Base-by-base conservation (phyloP, 2,888 invertebrate genomes). In the Ctenicera cuprea region DNA sequence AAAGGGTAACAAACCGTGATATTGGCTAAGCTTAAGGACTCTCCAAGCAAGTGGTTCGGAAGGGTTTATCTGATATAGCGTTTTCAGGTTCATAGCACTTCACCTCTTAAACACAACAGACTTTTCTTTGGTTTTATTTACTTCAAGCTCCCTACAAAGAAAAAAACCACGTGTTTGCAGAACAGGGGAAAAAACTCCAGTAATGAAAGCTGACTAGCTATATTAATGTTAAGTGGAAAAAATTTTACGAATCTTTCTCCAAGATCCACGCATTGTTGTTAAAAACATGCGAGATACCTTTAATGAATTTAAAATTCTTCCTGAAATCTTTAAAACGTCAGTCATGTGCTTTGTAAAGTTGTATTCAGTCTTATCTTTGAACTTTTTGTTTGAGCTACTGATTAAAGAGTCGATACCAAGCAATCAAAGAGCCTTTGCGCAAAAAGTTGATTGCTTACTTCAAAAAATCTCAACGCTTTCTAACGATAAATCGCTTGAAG, bases 1-100 rank as follows among this genome's bases (percentile, higher is more conserved):
- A 63, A 70, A 70, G 70, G 70, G 70, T 70, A 70, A 70, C 70
- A 70, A 70, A 70, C 70, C 70, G 70, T 70, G 70, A 70, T 70
- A 70, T 70, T 70, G 63, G 70, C 62, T 70, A 62, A 62, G 63
- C 63, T 70, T 62, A 70, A 70, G 70, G 63, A 70, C 70, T 70
- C 70, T 70, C 59, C 59, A 50, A 63, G 52, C 41, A 70, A 70
- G 70, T 70, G 70, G 70, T 70, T 70, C 41, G 70, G 70, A 70
- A 70, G 70, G 70, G 70, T 70, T 70, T 61, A 70, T 70, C 70
- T 63, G 62, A 63, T 70, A 70, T 43, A 70, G 50, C 30, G 41
- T 22, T 70, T 70, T 63, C 38, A 54, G 41, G 65, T 50, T 65
- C 38, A 50, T 48, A 18, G 43, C 20, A 22, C 22, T 43, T 62